phyloP scores from a whole-genome alignment of 2,113 vertebrate genomes.

The Australoheros scitulus region DNA sequence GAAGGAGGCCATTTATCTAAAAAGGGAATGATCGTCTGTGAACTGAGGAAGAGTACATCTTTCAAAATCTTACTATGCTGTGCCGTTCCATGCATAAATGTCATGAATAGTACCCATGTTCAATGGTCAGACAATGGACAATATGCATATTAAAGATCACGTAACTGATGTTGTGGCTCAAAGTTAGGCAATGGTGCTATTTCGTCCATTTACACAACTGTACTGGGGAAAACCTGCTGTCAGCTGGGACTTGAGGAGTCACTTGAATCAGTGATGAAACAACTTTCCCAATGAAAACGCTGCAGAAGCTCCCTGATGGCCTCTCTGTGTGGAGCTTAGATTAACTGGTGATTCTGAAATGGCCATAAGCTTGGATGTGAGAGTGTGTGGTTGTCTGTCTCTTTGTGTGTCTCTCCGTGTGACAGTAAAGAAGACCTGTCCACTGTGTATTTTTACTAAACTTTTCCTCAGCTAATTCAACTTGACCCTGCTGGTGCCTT shows the following conservation, averaged over 20 bases:
- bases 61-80: not conserved
- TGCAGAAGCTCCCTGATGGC: too few species aligned
- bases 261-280: not conserved
- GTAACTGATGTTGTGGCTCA: not conserved
- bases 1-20: not conserved
- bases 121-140: not conserved
- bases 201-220: not conserved
- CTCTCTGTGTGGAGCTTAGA: not conserved
- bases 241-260: not conserved
- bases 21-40: not conserved
- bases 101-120: not conserved
- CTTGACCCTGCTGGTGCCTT: not conserved
- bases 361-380: not conserved
- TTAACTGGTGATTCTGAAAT: not conserved
- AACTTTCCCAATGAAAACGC: not conserved
- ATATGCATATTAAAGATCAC: not conserved
- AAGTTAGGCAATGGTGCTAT: not conserved
- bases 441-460: not conserved
- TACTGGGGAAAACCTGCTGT: not conserved
- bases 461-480: not conserved
- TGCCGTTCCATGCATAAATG: rapidly evolving
- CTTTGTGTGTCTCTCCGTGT: not conserved
- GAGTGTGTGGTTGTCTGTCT: not conserved
- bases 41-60: not conserved
- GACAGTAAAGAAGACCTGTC: not conserved